Evolutionary conservation across 2,888 invertebrate species (phyloP), one percentile per base, ranked within the genome.

Genomic region (Caenorhabditis macrosperma): DNA sequence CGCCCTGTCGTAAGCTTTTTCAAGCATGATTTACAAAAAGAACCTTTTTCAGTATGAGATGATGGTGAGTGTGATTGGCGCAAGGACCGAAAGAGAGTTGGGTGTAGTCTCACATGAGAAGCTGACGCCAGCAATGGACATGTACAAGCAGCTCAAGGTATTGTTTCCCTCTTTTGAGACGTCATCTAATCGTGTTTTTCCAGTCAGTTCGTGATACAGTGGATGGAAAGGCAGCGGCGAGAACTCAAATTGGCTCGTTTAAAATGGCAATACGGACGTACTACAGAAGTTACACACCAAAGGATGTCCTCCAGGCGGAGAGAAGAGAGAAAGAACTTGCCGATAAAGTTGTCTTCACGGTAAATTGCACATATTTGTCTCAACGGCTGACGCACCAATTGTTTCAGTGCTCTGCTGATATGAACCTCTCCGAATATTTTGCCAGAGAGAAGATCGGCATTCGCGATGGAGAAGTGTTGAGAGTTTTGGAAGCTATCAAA

Each of bases 31-130:
- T n/a, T n/a, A n/a, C n/a, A n/a, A n/a, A n/a, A n/a, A n/a, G n/a
- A n/a, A n/a, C n/a, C n/a, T n/a, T n/a, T 59, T 59, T 22, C 59
- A 60, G 60, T 60, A 60, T 12, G 60, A 60, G 4, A 60, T 60
- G 60, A 60, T 60, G 60, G 38, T 41, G 28, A 2, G 4, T 1
- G 46, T 46, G 2, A 22, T 28, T 28, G 60, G 44, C 9, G 28
- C 22, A 1, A 7, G 10, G 3, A 46, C 60, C 3, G 46, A 2
- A 46, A 12, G 28, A 12, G 60, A 44, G 0, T 7, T 60, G 24
- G 44, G 30, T 12, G 17, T 2, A 20, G 7, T 10, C 3, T 17
- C 55, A 7, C 0, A 2, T 15, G 28, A 26, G 6, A 60, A 28
- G 17, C n/a, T 60, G 22, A 0, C 3, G 2, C 41, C 17, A 5